Conservation (phyloP, 2,888 invertebrate genomes). For the Pogonocherus hispidulus region DNA sequence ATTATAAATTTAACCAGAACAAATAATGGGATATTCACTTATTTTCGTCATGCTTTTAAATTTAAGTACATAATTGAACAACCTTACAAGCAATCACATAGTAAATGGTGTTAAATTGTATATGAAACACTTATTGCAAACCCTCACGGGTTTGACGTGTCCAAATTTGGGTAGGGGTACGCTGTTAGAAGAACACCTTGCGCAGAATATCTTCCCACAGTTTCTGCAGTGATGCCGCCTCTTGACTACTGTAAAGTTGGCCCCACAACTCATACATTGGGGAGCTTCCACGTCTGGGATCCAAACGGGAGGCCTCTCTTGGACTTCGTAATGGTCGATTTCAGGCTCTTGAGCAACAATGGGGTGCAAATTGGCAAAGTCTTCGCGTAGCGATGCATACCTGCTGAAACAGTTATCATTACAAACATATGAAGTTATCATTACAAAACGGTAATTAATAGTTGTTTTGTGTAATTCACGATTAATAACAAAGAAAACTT, state of each 20-base stretch:
- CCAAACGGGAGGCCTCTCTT: slow-evolving; percentile 84
- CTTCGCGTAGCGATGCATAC: slow-evolving; percentile 55
- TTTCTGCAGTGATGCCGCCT: slow-evolving; percentile 97
- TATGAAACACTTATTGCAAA: slow-evolving; percentile 90
- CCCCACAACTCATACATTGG: slow-evolving; percentile 92
- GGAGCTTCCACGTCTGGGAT: slow-evolving; percentile 94
- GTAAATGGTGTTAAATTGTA: slow-evolving; percentile 79
- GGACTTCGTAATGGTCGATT: slow-evolving; percentile 21
- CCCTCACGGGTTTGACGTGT: slow-evolving; percentile 91
- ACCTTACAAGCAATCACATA: slow-evolving; percentile 54
- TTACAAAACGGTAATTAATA: too few relatives aligned
- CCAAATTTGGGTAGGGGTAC: slow-evolving; percentile 95
- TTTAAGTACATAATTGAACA: slow-evolving; percentile 44
- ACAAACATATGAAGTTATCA: too few relatives aligned
- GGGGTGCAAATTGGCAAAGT: slow-evolving; percentile 53
- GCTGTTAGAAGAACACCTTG: slow-evolving; percentile 92
- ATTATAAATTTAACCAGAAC: background rate
- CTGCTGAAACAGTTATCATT: slow-evolving; percentile 11
- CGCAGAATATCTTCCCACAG: slow-evolving; percentile 97
- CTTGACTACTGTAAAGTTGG: slow-evolving; percentile 94
- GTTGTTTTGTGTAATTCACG: too few relatives aligned
- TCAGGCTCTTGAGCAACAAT: slow-evolving; percentile 28
- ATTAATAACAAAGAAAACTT: too few relatives aligned
- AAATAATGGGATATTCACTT: background rate
- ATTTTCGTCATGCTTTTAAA: slow-evolving; percentile 36